Conservation (phyloP, 2,888 invertebrate species). For the Oxycera nigricornis region DNA sequence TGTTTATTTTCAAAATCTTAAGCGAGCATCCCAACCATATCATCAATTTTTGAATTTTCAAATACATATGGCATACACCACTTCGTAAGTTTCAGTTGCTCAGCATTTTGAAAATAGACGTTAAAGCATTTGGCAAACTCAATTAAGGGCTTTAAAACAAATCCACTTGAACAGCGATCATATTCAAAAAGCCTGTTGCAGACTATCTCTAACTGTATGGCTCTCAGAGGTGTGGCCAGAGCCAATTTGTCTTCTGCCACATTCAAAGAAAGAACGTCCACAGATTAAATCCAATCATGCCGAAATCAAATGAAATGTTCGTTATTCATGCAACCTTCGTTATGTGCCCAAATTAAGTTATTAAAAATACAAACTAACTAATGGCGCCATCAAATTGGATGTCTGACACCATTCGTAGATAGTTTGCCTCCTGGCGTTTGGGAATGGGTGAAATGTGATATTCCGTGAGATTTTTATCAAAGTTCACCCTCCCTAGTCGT, state of each 20-base stretch:
- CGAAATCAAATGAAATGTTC: slow-evolving; percentile 1
- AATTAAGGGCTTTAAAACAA: no score
- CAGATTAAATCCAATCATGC: slow-evolving; percentile 29
- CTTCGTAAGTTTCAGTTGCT: no score
- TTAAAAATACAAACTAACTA: slow-evolving; percentile 30
- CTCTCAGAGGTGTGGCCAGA: background rate
- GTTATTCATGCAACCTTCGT: slow-evolving; percentile 18
- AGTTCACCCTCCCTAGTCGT: background rate
- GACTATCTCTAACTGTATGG: no score
- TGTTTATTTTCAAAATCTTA: no score
- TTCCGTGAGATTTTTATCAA: slow-evolving; percentile 25
- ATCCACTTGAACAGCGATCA: no score
- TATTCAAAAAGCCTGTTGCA: no score
- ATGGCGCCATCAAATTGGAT: slow-evolving; percentile 31
- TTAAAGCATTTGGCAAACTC: no score
- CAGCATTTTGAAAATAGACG: no score
- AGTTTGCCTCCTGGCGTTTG: background rate
- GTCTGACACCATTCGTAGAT: slow-evolving; percentile 11
- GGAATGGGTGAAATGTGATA: slow-evolving; percentile 17
- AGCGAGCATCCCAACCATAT: no score
- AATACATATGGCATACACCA: no score
- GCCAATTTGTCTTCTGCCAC: background rate
- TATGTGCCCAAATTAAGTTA: slow-evolving; percentile 28
- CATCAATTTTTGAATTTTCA: no score
- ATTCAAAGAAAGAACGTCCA: slow-evolving; percentile 12